Conservation (phyloP, 2,113 vertebrate genomes). For the Equus przewalskii region DNA sequence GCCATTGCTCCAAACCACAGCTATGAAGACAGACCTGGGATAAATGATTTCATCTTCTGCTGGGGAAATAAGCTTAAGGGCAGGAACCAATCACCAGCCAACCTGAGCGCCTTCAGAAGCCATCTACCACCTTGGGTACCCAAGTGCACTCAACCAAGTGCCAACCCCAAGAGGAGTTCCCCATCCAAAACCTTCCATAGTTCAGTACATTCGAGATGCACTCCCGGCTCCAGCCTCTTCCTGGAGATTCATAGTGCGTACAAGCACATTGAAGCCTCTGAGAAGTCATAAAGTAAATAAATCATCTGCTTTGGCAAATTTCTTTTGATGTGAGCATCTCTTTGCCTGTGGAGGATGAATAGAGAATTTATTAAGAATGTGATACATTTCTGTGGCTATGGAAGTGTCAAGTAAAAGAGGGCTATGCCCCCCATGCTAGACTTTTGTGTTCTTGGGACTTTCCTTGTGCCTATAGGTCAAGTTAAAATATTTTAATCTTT, state of each 20-base stretch:
- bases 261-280: neutral
- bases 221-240: neutral
- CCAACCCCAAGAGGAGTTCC: neutral
- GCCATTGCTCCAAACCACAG: neutral
- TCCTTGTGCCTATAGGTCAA: neutral
- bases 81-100: neutral
- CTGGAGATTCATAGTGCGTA: neutral
- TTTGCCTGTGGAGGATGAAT: neutral
- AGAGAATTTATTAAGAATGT: neutral
- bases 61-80: neutral
- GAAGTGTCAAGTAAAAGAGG: neutral
- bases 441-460: neutral
- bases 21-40: neutral
- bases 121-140: neutral
- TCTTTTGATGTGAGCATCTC: neutral
- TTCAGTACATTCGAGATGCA: neutral
- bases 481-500: neutral
- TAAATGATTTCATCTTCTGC: neutral
- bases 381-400: neutral
- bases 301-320: neutral
- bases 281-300: neutral
- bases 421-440: neutral
- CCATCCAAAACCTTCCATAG: neutral
- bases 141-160: neutral
- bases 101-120: neutral